These are phyloP conservation scores for Anser cygnoides DNA, from an alignment of 2,113 vertebrate genomes.

Conservation along the genomic window DNA sequence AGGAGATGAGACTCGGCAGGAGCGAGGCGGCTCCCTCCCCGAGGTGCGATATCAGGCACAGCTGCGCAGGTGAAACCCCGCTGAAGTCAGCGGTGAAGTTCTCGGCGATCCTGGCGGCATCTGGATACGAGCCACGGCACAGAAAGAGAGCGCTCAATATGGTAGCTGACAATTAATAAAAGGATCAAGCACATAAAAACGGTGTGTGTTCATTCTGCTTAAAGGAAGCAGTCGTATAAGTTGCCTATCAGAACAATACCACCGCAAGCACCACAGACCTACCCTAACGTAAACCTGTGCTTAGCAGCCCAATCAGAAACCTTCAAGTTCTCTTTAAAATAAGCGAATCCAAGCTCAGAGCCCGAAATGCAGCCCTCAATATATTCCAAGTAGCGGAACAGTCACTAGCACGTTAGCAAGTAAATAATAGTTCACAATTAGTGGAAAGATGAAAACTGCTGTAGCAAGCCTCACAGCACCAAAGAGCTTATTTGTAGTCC, in stretches of 20 bases:
- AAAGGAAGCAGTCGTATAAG: not conserved
- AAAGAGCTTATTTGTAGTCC: conserved; percentile 15
- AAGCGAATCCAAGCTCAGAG: not conserved
- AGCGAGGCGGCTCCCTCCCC: not conserved
- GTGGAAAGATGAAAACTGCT: not conserved
- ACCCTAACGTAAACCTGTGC: not conserved
- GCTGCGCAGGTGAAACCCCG: conserved; percentile 40
- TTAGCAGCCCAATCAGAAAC: not conserved
- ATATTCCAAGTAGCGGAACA: not conserved
- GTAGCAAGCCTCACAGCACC: not conserved
- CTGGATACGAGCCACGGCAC: conserved; percentile 40
- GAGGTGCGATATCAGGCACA: conserved; percentile 33
- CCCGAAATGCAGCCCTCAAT: not conserved
- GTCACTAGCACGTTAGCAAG: not conserved
- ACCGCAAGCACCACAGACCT: not conserved
- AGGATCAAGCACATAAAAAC: not conserved
- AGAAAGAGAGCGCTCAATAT: not conserved
- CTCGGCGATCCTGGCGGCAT: not conserved
- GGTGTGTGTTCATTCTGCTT: not conserved
- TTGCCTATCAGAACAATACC: not conserved
- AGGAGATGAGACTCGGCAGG: not conserved
- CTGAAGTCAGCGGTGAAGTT: not conserved
- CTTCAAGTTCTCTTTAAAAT: not conserved
- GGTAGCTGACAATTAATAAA: conserved; percentile 47
- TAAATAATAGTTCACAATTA: not conserved